A percentile compares a stretch with the other conserved stretches of the same genome.
phyloP scores from a whole-genome alignment of 2,888 invertebrate species.

The Thecophora atra region DNA sequence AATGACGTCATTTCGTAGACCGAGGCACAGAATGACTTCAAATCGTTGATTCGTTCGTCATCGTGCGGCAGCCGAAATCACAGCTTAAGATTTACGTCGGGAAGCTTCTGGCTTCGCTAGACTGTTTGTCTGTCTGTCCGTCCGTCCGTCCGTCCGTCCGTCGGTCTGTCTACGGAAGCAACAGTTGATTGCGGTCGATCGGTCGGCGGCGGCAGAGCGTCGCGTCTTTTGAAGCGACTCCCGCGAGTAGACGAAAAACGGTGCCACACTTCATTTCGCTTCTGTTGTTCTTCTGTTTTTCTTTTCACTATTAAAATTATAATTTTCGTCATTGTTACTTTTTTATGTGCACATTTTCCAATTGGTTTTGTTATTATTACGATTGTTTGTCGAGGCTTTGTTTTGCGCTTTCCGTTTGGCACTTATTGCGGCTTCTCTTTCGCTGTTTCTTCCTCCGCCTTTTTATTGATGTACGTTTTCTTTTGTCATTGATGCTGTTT shows the following conservation, averaged over 20 bases:
- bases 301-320: slow-evolving; percentile 8
- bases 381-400: slow-evolving; percentile 19
- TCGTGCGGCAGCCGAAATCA: too few relatives aligned
- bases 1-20: too few relatives aligned
- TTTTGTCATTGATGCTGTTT: slow-evolving; percentile 17
- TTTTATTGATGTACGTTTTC: slow-evolving; percentile 21
- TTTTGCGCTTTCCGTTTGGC: slow-evolving; percentile 15
- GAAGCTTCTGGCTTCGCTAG: too few relatives aligned
- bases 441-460: slow-evolving; percentile 20
- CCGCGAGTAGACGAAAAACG: background rate
- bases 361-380: slow-evolving; percentile 30
- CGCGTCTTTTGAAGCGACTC: background rate
- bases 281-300: background rate
- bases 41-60: too few relatives aligned
- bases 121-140: too few relatives aligned
- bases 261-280: background rate
- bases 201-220: background rate
- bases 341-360: slow-evolving; percentile 9
- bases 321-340: background rate
- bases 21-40: too few relatives aligned
- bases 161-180: background rate
- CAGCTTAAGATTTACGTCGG: too few relatives aligned
- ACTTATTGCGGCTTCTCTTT: slow-evolving; percentile 22
- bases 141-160: background rate
- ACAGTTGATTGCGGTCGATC: slow-evolving; percentile 6